Percentiles rank a stretch among this genome's conserved stretches.
Evolutionary conservation across 1,140 invertebrate species (phyloP).

Genomic region (Venturia canescens): DNA sequence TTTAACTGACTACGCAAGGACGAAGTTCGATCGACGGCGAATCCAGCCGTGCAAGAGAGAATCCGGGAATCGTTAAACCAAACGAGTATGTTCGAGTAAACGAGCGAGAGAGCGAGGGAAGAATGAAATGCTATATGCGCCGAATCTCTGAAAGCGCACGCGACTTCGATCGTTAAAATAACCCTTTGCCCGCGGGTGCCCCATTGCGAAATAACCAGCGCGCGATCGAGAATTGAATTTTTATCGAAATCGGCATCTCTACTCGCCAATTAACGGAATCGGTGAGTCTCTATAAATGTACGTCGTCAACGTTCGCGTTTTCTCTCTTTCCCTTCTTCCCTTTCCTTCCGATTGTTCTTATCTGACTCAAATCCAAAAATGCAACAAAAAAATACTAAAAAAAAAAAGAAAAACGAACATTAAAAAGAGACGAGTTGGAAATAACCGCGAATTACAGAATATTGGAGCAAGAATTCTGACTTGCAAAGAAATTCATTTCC

Average conservation of each 20-base stretch:
- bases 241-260: slow-evolving; percentile 45
- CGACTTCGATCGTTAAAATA: slow-evolving; percentile 46
- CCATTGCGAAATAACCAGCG: slow-evolving; percentile 35
- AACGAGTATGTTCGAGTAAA: slow-evolving; percentile 38
- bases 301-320: neutral
- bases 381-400: no score
- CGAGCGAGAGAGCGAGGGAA: slow-evolving; percentile 29
- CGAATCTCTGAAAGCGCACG: slow-evolving; percentile 42
- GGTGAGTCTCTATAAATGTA: slow-evolving; percentile 13
- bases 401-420: no score
- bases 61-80: slow-evolving; percentile 41
- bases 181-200: slow-evolving; percentile 36
- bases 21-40: slow-evolving; percentile 29
- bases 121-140: slow-evolving; percentile 24
- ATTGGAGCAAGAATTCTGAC: no score
- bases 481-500: no score
- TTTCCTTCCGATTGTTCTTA: neutral
- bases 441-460: no score
- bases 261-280: slow-evolving; percentile 42
- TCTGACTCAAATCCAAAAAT: neutral
- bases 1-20: slow-evolving; percentile 5
- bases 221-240: slow-evolving; percentile 44
- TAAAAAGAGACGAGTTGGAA: no score
- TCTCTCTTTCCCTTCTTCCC: neutral
- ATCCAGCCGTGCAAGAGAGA: slow-evolving; percentile 17